These are phyloP conservation scores for Tauraco erythrolophus DNA, from an alignment of 2,113 vertebrate species.

Conservation along the genomic window DNA sequence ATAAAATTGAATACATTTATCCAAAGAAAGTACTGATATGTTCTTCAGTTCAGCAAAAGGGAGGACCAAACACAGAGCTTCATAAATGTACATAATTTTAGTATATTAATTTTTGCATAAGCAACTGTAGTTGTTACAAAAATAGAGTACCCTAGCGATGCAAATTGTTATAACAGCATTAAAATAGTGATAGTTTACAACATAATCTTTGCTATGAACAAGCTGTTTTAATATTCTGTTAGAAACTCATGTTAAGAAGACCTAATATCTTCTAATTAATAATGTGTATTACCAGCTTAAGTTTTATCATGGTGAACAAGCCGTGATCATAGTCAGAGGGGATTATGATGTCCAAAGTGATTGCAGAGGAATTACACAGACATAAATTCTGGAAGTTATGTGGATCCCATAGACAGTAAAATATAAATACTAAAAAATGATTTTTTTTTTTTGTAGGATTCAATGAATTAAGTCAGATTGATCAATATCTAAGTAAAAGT, in stretches of 20 bases:
- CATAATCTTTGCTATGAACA: not conserved
- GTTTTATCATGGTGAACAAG: not conserved
- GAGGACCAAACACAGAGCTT: not conserved
- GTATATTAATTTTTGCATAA: not conserved
- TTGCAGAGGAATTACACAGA: not conserved
- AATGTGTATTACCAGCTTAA: not conserved
- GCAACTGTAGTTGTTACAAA: not conserved
- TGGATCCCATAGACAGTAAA: not conserved
- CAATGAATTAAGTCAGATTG: not conserved
- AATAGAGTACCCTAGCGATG: not conserved
- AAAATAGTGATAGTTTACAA: not conserved
- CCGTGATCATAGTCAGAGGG: not conserved
- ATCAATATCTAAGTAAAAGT: not conserved
- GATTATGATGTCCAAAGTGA: not conserved
- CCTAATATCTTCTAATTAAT: not conserved
- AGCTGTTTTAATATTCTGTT: not conserved
- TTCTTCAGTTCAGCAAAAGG: not conserved
- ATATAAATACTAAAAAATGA: not conserved
- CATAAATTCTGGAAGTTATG: not conserved
- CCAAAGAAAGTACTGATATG: not conserved
- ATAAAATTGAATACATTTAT: not conserved
- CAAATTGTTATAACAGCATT: accelerated
- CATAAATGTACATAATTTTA: not conserved
- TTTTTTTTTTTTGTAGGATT: not conserved
- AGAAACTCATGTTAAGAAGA: not conserved